phyloP scores from a whole-genome alignment of 1,140 invertebrate species.

The Leucophenga varia region DNA sequence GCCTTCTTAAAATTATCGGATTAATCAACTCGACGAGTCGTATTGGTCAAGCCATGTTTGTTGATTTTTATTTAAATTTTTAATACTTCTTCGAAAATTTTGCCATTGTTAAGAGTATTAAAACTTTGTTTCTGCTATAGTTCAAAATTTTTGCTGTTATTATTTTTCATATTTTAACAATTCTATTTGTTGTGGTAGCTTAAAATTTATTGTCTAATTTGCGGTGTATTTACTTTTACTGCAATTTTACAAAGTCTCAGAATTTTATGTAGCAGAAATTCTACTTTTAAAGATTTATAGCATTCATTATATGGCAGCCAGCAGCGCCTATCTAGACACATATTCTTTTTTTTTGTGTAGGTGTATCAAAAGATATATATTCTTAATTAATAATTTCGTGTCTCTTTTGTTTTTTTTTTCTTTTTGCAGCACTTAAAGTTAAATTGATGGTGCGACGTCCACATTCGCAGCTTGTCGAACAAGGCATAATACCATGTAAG shows the following conservation, averaged over 20 bases:
- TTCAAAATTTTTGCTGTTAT: too few relatives aligned
- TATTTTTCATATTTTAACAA: constrained; percentile 13
- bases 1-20: too few relatives aligned
- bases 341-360: too few relatives aligned
- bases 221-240: constrained; percentile 18
- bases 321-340: too few relatives aligned
- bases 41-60: constrained; percentile 35
- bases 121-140: too few relatives aligned
- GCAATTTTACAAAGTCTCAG: constrained; percentile 11
- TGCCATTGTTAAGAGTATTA: constrained; percentile 35
- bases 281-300: too few relatives aligned
- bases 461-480: constrained; percentile 91
- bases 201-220: constrained; percentile 27
- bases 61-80: neutral
- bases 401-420: constrained; percentile 33
- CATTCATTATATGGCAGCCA: too few relatives aligned
- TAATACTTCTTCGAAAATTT: neutral
- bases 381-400: too few relatives aligned
- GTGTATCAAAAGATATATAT: too few relatives aligned
- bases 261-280: constrained; percentile 9
- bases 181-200: constrained; percentile 30
- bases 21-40: too few relatives aligned
- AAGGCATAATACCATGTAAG: constrained; percentile 99
- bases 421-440: constrained; percentile 88
- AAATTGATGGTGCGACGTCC: constrained; percentile 94